Percentiles rank a stretch among this genome's conserved stretches.
These are phyloP conservation scores for Callorhinus ursinus DNA, from an alignment of 2,113 vertebrate genomes.

Conservation along the genomic window DNA sequence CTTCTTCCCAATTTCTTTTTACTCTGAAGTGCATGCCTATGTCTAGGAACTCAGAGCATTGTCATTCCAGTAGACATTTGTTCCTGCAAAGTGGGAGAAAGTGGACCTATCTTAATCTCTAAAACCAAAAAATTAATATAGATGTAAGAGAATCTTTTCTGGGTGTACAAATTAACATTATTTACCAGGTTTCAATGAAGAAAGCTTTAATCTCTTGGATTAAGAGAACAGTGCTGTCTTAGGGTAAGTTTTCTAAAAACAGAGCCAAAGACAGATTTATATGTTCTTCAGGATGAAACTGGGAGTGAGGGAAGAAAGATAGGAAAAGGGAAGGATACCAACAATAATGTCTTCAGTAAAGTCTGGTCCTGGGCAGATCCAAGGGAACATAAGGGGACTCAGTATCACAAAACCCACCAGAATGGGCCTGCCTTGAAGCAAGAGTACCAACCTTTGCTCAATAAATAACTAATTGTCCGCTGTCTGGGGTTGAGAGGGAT, in stretches of 20 bases:
- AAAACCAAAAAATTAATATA: neutral
- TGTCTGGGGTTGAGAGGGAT: neutral
- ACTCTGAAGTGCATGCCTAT: neutral
- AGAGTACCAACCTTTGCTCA: rapidly evolving
- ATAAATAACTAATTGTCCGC: neutral
- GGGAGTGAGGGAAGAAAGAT: neutral
- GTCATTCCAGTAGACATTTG: neutral
- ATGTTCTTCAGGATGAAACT: neutral
- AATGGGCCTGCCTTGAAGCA: neutral
- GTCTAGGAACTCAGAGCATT: neutral
- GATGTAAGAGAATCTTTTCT: neutral
- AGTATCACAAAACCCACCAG: neutral
- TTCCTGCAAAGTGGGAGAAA: neutral
- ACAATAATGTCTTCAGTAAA: neutral
- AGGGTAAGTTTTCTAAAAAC: neutral
- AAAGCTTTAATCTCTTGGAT: neutral
- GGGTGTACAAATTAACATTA: neutral
- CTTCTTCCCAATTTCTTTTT: neutral
- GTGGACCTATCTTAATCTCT: neutral
- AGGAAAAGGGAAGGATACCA: neutral
- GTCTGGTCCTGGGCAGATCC: neutral
- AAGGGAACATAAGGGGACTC: rapidly evolving
- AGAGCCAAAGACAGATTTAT: neutral
- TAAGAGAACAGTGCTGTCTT: neutral
- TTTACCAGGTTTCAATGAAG: neutral